Conservation (phyloP, 1,140 invertebrate genomes). For the Ceratina calcarata region DNA sequence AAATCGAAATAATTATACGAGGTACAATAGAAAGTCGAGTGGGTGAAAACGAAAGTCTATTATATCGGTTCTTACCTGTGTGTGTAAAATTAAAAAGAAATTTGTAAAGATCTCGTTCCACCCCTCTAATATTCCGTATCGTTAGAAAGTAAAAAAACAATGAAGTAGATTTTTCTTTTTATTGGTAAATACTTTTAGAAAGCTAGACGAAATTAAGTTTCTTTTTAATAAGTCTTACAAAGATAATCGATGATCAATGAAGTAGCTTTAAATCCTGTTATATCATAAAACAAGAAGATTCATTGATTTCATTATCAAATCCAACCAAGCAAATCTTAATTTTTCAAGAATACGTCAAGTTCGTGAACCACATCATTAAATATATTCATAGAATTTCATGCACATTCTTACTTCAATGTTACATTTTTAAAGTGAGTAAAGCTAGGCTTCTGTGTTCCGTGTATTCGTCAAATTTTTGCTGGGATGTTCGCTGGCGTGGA, state of each 20-base stretch:
- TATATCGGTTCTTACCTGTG: neutral
- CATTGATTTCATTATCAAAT: too few species aligned
- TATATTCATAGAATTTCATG: too few species aligned
- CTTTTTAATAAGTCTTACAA: neutral
- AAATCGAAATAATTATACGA: slow-evolving; percentile 29
- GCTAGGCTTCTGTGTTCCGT: neutral
- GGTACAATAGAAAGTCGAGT: slow-evolving; percentile 26
- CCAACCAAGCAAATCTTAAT: too few species aligned
- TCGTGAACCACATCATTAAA: too few species aligned
- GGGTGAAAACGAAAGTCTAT: slow-evolving; percentile 30
- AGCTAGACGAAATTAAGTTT: neutral
- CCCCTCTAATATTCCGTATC: slow-evolving; percentile 7
- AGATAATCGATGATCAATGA: too few species aligned
- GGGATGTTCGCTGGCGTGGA: slow-evolving; percentile 10
- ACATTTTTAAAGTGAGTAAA: too few species aligned
- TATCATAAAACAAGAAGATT: too few species aligned
- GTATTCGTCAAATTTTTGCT: neutral
- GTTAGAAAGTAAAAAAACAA: slow-evolving; percentile 23
- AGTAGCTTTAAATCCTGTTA: too few species aligned
- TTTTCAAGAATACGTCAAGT: too few species aligned
- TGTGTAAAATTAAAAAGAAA: slow-evolving; percentile 17
- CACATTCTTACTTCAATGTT: too few species aligned
- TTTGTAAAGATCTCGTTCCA: slow-evolving; percentile 5
- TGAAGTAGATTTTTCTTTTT: neutral
- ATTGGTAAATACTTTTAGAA: slow-evolving; percentile 5